Conservation (phyloP, 2,113 vertebrate genomes). For the Zosterops hypoxanthus region DNA sequence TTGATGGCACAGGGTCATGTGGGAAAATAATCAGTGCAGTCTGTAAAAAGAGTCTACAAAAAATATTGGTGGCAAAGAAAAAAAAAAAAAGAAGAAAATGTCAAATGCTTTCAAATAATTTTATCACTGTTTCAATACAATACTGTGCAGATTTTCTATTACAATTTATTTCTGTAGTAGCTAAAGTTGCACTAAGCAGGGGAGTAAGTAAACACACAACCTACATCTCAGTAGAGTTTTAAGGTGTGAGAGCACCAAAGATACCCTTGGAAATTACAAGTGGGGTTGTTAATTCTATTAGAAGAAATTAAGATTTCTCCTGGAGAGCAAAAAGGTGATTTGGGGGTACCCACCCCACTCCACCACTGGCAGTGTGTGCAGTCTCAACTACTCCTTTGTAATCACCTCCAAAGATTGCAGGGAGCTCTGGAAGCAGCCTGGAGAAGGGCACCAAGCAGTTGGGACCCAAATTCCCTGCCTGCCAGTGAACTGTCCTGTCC, state of each 20-base stretch:
- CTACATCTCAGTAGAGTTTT: not conserved
- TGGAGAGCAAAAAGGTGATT: not conserved
- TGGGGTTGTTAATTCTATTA: not conserved
- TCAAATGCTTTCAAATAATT: not conserved
- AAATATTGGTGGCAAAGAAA: not conserved
- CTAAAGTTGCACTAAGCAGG: not conserved
- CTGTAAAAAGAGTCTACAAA: not conserved
- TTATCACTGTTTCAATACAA: not conserved
- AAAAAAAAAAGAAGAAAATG: not conserved
- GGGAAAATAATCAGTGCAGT: slow-evolving; percentile 29
- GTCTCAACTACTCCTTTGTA: rapidly evolving
- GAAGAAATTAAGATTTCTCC: not conserved
- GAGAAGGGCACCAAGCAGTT: not conserved
- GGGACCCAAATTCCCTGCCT: not conserved
- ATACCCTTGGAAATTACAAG: not conserved
- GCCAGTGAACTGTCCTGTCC: rapidly evolving
- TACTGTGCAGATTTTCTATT: not conserved
- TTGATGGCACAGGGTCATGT: slow-evolving; percentile 35
- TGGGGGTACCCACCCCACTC: not conserved
- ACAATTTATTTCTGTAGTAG: not conserved
- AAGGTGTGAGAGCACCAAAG: not conserved
- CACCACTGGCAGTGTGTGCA: not conserved
- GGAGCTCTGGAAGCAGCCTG: not conserved
- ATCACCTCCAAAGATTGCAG: not conserved
- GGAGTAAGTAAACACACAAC: not conserved